Conservation (phyloP, 2,797 vertebrate species). For the Gymnoscopelus microlampas region DNA sequence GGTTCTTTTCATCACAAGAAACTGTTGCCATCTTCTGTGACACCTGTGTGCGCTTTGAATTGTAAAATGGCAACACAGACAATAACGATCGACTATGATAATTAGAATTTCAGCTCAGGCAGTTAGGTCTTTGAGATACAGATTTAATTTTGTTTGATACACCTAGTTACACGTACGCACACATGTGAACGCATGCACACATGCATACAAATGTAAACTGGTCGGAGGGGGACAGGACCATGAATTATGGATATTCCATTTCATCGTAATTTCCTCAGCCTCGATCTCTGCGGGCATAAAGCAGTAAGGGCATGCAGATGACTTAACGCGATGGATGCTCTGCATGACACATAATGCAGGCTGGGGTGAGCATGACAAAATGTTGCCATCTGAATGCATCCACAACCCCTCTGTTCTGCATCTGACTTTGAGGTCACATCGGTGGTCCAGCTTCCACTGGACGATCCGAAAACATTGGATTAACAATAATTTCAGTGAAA, state of each 20-base stretch:
- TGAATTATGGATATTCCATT: constrained; percentile 67
- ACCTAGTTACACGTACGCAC: constrained; percentile 18
- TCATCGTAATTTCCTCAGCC: constrained; percentile 57
- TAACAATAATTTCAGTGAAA: too few species aligned
- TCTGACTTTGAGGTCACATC: too few species aligned
- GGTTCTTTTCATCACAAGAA: constrained; percentile 26
- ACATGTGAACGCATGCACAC: neutral
- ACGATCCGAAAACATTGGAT: too few species aligned
- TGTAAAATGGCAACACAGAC: constrained; percentile 61
- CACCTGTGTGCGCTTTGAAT: constrained; percentile 34
- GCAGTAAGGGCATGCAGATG: constrained; percentile 52
- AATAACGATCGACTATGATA: constrained; percentile 61
- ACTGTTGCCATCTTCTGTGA: constrained; percentile 30
- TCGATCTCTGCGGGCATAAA: constrained; percentile 34
- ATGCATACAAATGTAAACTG: constrained; percentile 37
- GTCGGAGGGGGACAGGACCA: constrained; percentile 36
- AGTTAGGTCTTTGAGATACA: constrained; percentile 49
- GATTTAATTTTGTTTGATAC: constrained; percentile 65
- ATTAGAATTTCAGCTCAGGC: constrained; percentile 47
- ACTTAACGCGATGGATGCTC: constrained; percentile 17
- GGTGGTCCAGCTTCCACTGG: too few species aligned
- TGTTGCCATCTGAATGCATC: too few species aligned
- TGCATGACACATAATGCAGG: constrained; percentile 11
- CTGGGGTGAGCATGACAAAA: neutral
- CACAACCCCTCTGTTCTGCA: too few species aligned